Conservation (phyloP, 92 coral and sea anemone species). For the Actinernus sp. region DNA sequence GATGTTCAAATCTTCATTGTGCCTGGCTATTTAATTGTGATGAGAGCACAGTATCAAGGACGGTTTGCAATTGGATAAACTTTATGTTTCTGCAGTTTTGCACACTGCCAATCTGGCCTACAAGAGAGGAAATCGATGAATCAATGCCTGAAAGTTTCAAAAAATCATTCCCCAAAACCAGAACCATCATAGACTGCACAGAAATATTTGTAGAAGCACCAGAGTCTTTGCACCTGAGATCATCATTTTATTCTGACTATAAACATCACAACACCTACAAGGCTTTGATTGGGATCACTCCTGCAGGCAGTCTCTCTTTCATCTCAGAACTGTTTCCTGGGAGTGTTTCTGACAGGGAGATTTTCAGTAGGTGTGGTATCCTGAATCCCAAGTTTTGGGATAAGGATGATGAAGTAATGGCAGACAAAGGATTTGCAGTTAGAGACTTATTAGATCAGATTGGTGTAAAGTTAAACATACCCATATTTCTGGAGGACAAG, state of each 20-base stretch:
- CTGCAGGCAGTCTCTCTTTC: constrained; percentile 51
- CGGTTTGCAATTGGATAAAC: constrained; percentile 51
- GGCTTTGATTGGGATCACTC: constrained; percentile 48
- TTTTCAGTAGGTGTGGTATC: constrained; percentile 53
- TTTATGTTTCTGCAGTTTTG: constrained; percentile 41
- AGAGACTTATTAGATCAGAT: constrained; percentile 49
- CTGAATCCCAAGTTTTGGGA: constrained; percentile 49
- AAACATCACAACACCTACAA: constrained; percentile 64
- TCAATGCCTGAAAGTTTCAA: constrained; percentile 58
- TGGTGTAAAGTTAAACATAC: constrained; percentile 41
- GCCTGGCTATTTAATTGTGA: constrained; percentile 37
- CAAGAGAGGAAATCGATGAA: constrained; percentile 49
- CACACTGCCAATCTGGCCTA: constrained; percentile 57
- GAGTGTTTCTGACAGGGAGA: constrained; percentile 54
- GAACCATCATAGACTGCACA: constrained; percentile 41
- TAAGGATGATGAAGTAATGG: constrained; percentile 59
- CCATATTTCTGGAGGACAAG: constrained; percentile 47
- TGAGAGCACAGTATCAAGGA: constrained; percentile 41
- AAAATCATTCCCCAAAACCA: constrained; percentile 48
- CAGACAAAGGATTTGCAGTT: constrained; percentile 50
- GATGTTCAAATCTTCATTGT: constrained; percentile 37
- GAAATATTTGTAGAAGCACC: constrained; percentile 65
- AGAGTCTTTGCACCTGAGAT: constrained; percentile 46
- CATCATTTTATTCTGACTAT: constrained; percentile 51
- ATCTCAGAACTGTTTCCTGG: constrained; percentile 50